Evolutionary conservation across 2,113 vertebrate genomes (phyloP).

Genomic region (Athene noctua): DNA sequence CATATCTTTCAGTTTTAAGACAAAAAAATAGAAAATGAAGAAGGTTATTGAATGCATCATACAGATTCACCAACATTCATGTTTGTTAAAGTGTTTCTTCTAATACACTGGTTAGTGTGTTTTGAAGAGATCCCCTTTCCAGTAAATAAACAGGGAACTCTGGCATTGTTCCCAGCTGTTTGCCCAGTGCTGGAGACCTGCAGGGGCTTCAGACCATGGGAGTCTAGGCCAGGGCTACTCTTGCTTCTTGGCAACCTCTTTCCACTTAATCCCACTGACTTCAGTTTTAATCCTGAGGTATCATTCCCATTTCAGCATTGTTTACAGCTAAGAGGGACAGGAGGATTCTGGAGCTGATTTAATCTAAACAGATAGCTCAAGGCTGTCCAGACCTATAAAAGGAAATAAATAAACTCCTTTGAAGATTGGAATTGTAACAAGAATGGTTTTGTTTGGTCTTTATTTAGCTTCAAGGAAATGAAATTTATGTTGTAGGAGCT

Average conservation of each 20-base stretch:
- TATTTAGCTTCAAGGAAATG: constrained; percentile 58
- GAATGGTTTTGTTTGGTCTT: constrained; percentile 3
- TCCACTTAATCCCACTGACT: background rate
- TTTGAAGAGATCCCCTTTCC: background rate
- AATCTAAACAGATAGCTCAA: constrained; percentile 38
- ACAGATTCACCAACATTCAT: rapidly evolving
- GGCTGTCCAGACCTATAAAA: constrained; percentile 43
- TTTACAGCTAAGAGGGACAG: constrained; percentile 11
- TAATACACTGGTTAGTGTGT: too few species aligned
- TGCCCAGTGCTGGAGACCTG: background rate
- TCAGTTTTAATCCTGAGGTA: background rate
- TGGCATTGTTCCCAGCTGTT: rapidly evolving
- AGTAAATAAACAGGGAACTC: background rate
- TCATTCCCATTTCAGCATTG: background rate
- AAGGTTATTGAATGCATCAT: background rate
- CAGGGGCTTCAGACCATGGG: background rate
- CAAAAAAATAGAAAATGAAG: background rate
- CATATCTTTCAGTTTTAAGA: background rate
- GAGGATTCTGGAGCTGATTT: constrained; percentile 44
- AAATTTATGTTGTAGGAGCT: constrained; percentile 12
- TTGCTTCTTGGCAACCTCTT: background rate
- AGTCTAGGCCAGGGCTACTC: background rate
- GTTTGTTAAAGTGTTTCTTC: background rate
- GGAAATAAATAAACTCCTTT: constrained; percentile 55
- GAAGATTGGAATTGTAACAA: constrained; percentile 35